These are phyloP conservation scores for Holocentrus rufus DNA, from an alignment of 2,797 vertebrate genomes.

Conservation along the genomic window DNA sequence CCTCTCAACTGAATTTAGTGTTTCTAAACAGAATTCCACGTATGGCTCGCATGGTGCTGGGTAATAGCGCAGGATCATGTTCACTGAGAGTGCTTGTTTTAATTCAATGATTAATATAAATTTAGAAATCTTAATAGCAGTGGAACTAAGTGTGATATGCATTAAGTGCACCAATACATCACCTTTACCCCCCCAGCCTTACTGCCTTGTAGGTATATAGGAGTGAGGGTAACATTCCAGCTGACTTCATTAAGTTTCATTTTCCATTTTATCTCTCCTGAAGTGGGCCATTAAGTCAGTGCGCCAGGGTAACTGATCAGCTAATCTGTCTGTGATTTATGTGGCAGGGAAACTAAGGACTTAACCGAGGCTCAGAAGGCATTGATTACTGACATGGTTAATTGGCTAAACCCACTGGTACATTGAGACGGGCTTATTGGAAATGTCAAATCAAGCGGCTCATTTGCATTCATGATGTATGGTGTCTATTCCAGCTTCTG, in stretches of 20 bases:
- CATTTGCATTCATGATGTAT: constrained; percentile 86
- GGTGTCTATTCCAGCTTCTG: constrained; percentile 78
- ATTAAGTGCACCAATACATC: constrained; percentile 44
- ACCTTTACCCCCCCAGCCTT: constrained; percentile 31
- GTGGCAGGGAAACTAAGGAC: constrained; percentile 79
- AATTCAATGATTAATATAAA: constrained; percentile 29
- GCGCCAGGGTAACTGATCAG: constrained; percentile 81
- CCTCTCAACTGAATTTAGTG: background rate
- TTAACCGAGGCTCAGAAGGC: constrained; percentile 77
- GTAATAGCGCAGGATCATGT: background rate
- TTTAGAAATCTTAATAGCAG: constrained; percentile 30
- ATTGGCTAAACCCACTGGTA: constrained; percentile 85
- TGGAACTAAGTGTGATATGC: constrained; percentile 55
- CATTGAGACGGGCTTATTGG: constrained; percentile 84
- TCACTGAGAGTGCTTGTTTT: constrained; percentile 10
- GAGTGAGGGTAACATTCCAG: constrained; percentile 65
- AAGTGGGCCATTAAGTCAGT: constrained; percentile 82
- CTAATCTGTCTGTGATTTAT: constrained; percentile 86
- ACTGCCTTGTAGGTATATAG: constrained; percentile 49
- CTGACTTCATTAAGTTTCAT: constrained; percentile 83
- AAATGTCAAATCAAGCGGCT: constrained; percentile 85
- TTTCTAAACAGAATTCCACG: background rate
- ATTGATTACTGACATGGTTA: constrained; percentile 87
- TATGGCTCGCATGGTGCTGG: background rate
- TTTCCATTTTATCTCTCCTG: constrained; percentile 80